Base-by-base conservation (phyloP, 2,888 invertebrate genomes). In the Mayetiola destructor region DNA sequence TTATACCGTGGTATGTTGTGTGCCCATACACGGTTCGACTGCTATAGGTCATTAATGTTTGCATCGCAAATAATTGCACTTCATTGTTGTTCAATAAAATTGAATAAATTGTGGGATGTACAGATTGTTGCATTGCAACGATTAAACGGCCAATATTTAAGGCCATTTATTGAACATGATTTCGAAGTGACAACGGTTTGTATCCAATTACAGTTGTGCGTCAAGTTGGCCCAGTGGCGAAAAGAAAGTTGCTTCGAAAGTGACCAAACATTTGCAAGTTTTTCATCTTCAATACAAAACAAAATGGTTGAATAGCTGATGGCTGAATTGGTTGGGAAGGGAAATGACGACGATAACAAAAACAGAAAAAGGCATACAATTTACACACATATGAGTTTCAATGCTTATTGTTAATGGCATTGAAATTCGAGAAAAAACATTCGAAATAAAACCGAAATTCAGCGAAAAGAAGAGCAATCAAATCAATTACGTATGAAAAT, bases 361-460 rank as follows among this genome's bases (percentile, higher is more conserved):
- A 48, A 48, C 48, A 48, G 27, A 27, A 9, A 23, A 48, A 48
- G 48, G 48, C 48, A n/a, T 48, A 23, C 23, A 14, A 23, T 6
- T 42, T 21, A 20, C 18, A 12, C 18, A n/a, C 23, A 42, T 23
- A 6, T 27, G 48, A 48, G 48, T 48, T 48, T 48, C 23, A 23
- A 48, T 48, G 48, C 48, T 48, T 48, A 48, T 48, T 48, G 27
- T 23, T 27, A n/a, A 27, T 48, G n/a, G n/a, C 48, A 23, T 21
- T n/a, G 27, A 48, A 23, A 9, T 48, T 23, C 48, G 12, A 48
- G 23, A 48, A 27, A 27, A 48, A n/a, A n/a, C n/a, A 48, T 48
- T n/a, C n/a, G 16, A 48, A 48, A 48, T 48, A 27, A 48, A 48
- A 48, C 27, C 48, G 48, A 48, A 48, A 48, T 48, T 48, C 27